These are phyloP conservation scores for Helarctos malayanus DNA, from an alignment of 2,797 vertebrate species.

Conservation along the genomic window DNA sequence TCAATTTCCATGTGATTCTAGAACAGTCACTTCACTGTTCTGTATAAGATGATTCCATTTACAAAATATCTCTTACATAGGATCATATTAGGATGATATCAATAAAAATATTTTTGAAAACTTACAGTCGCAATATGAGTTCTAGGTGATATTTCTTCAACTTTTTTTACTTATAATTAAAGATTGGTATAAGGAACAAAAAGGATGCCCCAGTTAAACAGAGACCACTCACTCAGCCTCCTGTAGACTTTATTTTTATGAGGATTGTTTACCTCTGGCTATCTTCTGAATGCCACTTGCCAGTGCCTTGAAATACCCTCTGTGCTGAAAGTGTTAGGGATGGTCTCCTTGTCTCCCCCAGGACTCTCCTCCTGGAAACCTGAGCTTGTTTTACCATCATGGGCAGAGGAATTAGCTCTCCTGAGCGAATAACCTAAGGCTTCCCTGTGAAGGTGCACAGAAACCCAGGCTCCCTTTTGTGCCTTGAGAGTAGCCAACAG, in stretches of 20 bases:
- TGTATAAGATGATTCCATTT: background rate
- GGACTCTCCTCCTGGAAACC: background rate
- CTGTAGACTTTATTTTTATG: background rate
- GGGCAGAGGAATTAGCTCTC: background rate
- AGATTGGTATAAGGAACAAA: background rate
- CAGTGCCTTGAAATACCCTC: background rate
- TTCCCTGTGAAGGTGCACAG: background rate
- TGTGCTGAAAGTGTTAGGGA: background rate
- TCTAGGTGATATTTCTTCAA: conserved; percentile 9
- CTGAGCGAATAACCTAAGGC: background rate
- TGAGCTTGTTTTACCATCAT: background rate
- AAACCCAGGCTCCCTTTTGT: background rate
- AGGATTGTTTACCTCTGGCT: background rate
- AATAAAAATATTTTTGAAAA: conserved; percentile 39
- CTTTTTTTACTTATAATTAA: conserved; percentile 4
- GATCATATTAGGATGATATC: background rate
- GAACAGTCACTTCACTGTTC: background rate
- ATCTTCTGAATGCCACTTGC: background rate
- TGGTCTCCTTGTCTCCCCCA: background rate
- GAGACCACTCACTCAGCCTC: background rate
- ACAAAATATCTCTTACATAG: background rate
- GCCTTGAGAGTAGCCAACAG: background rate
- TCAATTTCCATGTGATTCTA: background rate
- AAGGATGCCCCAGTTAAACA: background rate
- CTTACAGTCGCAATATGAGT: background rate